phyloP scores from a whole-genome alignment of 1,140 invertebrate species.

The Drosophila nigromelanica region DNA sequence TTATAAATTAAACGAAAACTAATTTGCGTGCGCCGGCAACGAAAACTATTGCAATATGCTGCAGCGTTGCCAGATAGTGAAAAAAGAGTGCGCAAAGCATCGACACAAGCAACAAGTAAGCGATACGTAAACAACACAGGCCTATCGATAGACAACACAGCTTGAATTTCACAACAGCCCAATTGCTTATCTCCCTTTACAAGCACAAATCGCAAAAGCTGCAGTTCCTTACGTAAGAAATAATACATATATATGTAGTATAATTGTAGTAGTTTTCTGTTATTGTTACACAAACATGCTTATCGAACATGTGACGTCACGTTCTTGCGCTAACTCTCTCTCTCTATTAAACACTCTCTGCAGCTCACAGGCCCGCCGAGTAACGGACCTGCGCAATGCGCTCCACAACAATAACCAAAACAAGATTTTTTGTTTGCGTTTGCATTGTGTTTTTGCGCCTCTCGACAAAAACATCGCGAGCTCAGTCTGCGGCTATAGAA shows the following conservation, averaged over 20 bases:
- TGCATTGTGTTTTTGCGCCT: constrained; percentile 49
- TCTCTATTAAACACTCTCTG: not conserved
- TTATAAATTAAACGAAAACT: not conserved
- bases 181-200: not conserved
- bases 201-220: not conserved
- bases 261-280: not conserved
- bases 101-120: not conserved
- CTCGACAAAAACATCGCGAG: constrained; percentile 38
- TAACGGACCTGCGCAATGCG: constrained; percentile 49
- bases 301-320: constrained; percentile 25
- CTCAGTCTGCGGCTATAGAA: constrained; percentile 4
- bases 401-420: constrained; percentile 46
- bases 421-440: constrained; percentile 43
- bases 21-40: not conserved
- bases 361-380: constrained; percentile 5
- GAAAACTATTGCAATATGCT: not conserved
- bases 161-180: not conserved
- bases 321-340: not conserved
- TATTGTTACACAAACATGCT: too few relatives aligned
- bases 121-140: not conserved
- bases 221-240: not conserved
- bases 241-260: not conserved
- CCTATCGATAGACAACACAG: constrained; percentile 3
- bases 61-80: constrained; percentile 19
- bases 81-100: constrained; percentile 3